Percentiles rank a stretch among this genome's conserved stretches.
phyloP scores from a whole-genome alignment of 1,140 invertebrate genomes.

The Papilio polytes region DNA sequence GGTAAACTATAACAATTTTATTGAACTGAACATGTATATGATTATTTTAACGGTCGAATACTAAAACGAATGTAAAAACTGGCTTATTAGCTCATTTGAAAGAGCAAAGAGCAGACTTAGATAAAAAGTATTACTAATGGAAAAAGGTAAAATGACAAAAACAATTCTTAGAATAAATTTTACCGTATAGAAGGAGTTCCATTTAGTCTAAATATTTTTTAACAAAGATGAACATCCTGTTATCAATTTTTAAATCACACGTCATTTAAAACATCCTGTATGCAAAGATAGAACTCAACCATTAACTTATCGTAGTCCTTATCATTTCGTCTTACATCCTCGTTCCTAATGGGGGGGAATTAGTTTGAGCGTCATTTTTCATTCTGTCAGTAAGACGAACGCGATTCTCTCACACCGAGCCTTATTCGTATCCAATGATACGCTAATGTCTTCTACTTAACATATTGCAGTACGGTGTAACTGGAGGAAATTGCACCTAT shows the following conservation, averaged over 20 bases:
- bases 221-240: neutral
- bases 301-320: slow-evolving; percentile 39
- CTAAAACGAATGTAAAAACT: no score
- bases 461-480: neutral
- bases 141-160: no score
- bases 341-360: slow-evolving; percentile 47
- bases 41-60: no score
- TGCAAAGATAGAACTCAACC: neutral
- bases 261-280: neutral
- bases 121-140: no score
- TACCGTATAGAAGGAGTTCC: no score
- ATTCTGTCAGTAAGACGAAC: slow-evolving; percentile 53
- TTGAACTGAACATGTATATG: no score
- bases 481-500: slow-evolving; percentile 7
- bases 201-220: no score
- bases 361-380: slow-evolving; percentile 59
- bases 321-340: slow-evolving; percentile 50
- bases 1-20: no score
- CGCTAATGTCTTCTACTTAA: slow-evolving; percentile 45
- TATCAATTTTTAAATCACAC: slow-evolving; percentile 34
- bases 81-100: no score
- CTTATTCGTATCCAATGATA: slow-evolving; percentile 33
- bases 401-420: neutral
- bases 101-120: no score
- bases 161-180: no score